These are phyloP conservation scores for Atta texana DNA, from an alignment of 1,140 invertebrate genomes.

Conservation along the genomic window DNA sequence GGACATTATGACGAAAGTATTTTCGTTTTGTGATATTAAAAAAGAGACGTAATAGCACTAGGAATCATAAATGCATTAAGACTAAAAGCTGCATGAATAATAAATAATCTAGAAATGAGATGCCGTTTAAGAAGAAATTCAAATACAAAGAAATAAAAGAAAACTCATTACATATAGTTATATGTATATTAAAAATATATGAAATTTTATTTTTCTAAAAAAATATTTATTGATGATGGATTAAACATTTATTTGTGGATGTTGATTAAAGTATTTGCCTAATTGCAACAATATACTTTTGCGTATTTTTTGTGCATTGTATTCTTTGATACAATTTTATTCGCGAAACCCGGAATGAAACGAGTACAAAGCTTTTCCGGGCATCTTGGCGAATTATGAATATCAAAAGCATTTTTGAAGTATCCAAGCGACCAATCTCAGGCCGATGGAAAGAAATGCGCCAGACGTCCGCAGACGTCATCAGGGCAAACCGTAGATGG, in stretches of 20 bases:
- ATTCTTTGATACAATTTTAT: not conserved
- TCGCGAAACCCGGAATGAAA: not conserved
- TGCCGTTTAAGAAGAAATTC: conserved; percentile 9
- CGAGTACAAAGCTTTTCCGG: not conserved
- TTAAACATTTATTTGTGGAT: not conserved
- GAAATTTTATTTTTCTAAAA: too few species aligned
- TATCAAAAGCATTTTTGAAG: conserved; percentile 22
- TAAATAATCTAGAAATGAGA: conserved; percentile 1
- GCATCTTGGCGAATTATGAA: conserved; percentile 23
- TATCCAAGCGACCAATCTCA: conserved; percentile 31
- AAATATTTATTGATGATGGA: not conserved
- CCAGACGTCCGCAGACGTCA: conserved; percentile 64
- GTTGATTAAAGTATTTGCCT: not conserved
- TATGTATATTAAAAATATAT: not conserved
- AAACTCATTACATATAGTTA: not conserved
- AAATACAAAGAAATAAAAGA: not conserved
- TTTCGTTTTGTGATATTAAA: not conserved
- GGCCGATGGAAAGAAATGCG: conserved; percentile 35
- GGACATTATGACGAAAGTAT: not conserved
- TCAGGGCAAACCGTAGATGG: conserved; percentile 66
- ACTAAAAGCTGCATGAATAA: conserved; percentile 39
- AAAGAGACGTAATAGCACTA: not conserved
- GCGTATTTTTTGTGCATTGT: not conserved
- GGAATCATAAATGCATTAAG: conserved; percentile 34
- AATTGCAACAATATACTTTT: not conserved